Conservation (phyloP, 1,140 invertebrate genomes). For the Ladona fulva region DNA sequence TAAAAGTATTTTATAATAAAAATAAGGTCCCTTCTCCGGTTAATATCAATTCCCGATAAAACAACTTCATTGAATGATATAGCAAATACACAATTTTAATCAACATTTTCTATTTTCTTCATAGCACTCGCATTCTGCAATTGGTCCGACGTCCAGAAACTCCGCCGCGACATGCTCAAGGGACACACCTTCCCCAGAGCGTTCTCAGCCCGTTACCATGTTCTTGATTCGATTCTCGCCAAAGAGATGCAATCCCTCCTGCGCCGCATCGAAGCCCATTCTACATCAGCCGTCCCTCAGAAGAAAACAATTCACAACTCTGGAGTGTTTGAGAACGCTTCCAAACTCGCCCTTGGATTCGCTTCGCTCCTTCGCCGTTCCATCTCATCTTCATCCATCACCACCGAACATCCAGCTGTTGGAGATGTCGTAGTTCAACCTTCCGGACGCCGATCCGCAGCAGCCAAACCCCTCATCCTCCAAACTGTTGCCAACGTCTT, state of each 20-base stretch:
- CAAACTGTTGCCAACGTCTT: slow-evolving; percentile 35
- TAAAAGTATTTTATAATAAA: too few relatives aligned
- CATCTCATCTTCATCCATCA: not conserved
- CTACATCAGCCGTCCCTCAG: slow-evolving; percentile 17
- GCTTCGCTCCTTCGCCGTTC: not conserved
- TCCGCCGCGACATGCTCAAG: slow-evolving; percentile 32
- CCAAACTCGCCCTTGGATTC: not conserved
- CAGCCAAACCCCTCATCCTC: slow-evolving; percentile 27
- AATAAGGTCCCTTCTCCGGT: too few relatives aligned
- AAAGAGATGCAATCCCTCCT: slow-evolving; percentile 24
- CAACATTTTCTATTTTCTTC: slow-evolving; percentile 20
- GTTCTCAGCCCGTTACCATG: slow-evolving; percentile 25
- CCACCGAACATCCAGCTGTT: not conserved
- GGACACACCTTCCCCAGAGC: slow-evolving; percentile 28
- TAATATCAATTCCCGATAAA: too few relatives aligned
- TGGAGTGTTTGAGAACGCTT: not conserved
- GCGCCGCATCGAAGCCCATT: not conserved
- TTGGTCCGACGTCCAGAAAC: slow-evolving; percentile 35
- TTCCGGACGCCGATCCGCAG: slow-evolving; percentile 16
- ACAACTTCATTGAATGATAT: too few relatives aligned
- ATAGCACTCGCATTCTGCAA: slow-evolving; percentile 41
- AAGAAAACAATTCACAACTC: slow-evolving; percentile 13
- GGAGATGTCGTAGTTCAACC: slow-evolving; percentile 10
- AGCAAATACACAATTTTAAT: not conserved
- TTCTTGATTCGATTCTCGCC: slow-evolving; percentile 26